A percentile compares a stretch with the other conserved stretches of the same genome.
phyloP scores from a whole-genome alignment of 2,797 vertebrate genomes.

The Siniperca undulata region DNA sequence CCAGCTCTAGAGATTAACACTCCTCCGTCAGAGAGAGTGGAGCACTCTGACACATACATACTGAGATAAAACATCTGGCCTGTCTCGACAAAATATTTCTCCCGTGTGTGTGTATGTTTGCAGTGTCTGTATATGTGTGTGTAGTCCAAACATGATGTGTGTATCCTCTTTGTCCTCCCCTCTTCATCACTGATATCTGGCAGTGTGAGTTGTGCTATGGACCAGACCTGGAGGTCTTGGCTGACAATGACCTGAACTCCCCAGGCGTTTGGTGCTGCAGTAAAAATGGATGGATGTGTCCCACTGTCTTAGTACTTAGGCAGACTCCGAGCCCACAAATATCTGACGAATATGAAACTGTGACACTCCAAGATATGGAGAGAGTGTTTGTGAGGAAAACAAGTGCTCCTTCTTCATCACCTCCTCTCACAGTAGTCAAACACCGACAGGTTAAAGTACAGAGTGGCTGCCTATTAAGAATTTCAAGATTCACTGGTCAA shows the following conservation, averaged over 20 bases:
- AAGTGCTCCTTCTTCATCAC: conserved; percentile 18
- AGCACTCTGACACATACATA: conserved; percentile 54
- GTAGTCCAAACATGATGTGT: conserved; percentile 37
- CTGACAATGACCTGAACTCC: conserved; percentile 45
- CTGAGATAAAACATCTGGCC: conserved; percentile 71
- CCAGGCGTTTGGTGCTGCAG: conserved; percentile 36
- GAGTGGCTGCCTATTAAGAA: conserved; percentile 9
- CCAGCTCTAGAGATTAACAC: conserved; percentile 64
- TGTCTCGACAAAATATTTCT: conserved; percentile 53
- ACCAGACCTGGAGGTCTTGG: conserved; percentile 67
- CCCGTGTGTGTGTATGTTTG: conserved; percentile 28
- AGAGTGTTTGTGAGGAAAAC: conserved; percentile 26
- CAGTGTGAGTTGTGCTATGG: conserved; percentile 36
- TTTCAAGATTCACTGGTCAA: conserved; percentile 34
- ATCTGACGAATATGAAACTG: conserved; percentile 45
- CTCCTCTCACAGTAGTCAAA: conserved; percentile 24
- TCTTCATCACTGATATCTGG: conserved; percentile 53
- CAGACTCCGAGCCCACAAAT: conserved; percentile 38
- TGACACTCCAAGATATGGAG: conserved; percentile 21
- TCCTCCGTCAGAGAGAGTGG: conserved; percentile 47
- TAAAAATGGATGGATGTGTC: conserved; percentile 58
- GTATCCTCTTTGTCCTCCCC: conserved; percentile 43
- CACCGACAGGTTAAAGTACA: conserved; percentile 39
- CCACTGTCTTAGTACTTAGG: conserved; percentile 19
- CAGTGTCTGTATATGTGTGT: conserved; percentile 24